Conservation (phyloP, 1,140 invertebrate species). For the Zaprionus davidi region DNA sequence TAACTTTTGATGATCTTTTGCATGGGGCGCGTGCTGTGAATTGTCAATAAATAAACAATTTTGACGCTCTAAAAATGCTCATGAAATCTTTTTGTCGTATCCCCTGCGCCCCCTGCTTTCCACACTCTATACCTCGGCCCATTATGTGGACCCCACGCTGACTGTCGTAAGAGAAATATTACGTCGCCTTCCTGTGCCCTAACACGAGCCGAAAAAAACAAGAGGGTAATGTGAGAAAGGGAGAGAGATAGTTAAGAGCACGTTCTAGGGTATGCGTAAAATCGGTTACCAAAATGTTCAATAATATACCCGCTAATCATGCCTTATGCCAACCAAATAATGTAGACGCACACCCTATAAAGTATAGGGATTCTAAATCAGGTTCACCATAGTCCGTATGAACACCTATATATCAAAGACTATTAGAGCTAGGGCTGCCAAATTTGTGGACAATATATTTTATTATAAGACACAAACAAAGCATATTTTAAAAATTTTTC, state of each 20-base stretch:
- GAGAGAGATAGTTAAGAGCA: not conserved
- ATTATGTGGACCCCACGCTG: conserved; percentile 27
- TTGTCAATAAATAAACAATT: conserved; percentile 61
- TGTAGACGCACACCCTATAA: too few relatives aligned
- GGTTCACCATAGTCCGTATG: too few relatives aligned
- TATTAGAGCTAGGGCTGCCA: too few relatives aligned
- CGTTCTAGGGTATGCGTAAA: too few relatives aligned
- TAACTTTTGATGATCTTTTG: conserved; percentile 50
- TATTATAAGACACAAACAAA: too few relatives aligned
- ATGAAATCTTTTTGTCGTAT: conserved; percentile 35
- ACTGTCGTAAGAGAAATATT: not conserved
- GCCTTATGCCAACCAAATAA: too few relatives aligned
- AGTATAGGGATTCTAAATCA: too few relatives aligned
- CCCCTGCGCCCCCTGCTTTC: not conserved
- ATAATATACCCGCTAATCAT: too few relatives aligned
- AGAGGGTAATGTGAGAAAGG: not conserved
- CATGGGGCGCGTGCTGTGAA: conserved; percentile 50
- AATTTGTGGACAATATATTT: too few relatives aligned
- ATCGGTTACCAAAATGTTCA: too few relatives aligned
- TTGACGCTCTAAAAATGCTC: conserved; percentile 44
- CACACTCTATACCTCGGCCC: not conserved
- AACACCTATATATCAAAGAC: too few relatives aligned
- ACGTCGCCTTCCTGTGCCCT: not conserved
- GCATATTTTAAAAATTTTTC: too few relatives aligned
- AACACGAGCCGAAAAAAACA: not conserved